Percentiles rank a stretch among this genome's conserved stretches.
Conservation (phyloP, 2,797 vertebrate species). For the Melanotaenia nigrans region DNA sequence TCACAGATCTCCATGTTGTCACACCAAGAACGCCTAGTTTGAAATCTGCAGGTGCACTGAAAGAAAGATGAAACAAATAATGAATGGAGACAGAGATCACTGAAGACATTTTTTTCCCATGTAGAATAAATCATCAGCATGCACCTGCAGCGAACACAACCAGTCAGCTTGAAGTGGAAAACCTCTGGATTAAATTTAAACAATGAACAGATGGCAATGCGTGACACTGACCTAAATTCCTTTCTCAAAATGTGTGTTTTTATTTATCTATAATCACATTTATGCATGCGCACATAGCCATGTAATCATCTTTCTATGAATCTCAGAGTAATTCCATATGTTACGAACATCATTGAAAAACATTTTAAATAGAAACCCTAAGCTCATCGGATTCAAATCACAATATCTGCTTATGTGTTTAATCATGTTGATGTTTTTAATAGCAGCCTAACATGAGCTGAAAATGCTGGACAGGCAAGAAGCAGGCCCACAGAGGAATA, state of each 20-base stretch:
- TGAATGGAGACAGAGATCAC: background rate
- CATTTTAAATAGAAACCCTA: slow-evolving; percentile 8
- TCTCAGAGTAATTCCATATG: slow-evolving; percentile 63
- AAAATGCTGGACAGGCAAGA: background rate
- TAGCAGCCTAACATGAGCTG: background rate
- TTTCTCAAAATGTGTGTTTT: slow-evolving; percentile 53
- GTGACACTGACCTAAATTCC: slow-evolving; percentile 73
- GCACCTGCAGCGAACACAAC: slow-evolving; percentile 35
- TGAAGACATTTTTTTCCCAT: background rate
- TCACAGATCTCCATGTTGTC: background rate
- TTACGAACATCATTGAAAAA: slow-evolving; percentile 38
- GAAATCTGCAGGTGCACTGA: slow-evolving; percentile 12
- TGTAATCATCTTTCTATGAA: slow-evolving; percentile 43
- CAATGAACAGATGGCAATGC: slow-evolving; percentile 66
- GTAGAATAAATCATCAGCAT: slow-evolving; percentile 15
- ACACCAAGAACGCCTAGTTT: slow-evolving; percentile 4
- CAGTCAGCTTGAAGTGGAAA: slow-evolving; percentile 50
- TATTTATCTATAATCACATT: slow-evolving; percentile 37
- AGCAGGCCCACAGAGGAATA: background rate
- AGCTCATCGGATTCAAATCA: slow-evolving; percentile 27
- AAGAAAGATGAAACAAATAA: slow-evolving; percentile 7
- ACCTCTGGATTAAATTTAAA: slow-evolving; percentile 60
- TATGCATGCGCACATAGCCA: slow-evolving; percentile 12
- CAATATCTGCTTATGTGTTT: slow-evolving; percentile 51
- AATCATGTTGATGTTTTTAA: background rate